These are phyloP conservation scores for Lymantria dispar DNA, from an alignment of 2,888 invertebrate genomes.

Conservation along the genomic window DNA sequence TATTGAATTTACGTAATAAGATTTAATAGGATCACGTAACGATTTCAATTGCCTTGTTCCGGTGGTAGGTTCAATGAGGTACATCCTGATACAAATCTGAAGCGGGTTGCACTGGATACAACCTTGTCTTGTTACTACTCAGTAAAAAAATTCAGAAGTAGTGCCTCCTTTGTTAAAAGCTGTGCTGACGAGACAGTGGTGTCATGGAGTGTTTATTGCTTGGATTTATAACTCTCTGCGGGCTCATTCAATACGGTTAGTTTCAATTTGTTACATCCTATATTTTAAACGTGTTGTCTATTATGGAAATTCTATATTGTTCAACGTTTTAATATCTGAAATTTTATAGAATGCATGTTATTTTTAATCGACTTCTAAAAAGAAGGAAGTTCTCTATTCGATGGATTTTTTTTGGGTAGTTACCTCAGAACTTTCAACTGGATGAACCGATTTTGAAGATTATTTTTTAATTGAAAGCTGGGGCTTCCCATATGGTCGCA, in stretches of 20 bases:
- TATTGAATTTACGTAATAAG: too few species aligned
- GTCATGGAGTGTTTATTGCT: constrained; percentile 23
- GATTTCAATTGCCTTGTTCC: constrained; percentile 47
- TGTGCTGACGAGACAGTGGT: constrained; percentile 15
- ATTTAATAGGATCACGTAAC: constrained; percentile 36
- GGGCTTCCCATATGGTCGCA: too few species aligned
- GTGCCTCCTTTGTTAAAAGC: constrained; percentile 27
- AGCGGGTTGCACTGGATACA: constrained; percentile 32
- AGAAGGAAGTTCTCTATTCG: too few species aligned
- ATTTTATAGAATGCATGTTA: too few species aligned
- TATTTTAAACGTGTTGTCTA: constrained; percentile 4
- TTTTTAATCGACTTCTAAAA: too few species aligned
- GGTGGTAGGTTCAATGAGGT: constrained; percentile 36
- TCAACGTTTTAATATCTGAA: too few species aligned
- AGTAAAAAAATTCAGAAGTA: constrained; percentile 26
- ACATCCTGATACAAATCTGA: constrained; percentile 37
- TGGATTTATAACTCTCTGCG: constrained; percentile 42
- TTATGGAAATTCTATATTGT: neutral
- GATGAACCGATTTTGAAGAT: too few species aligned
- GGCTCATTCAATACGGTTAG: constrained; percentile 55
- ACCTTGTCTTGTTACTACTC: constrained; percentile 15
- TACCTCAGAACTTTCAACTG: too few species aligned
- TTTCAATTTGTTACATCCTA: constrained; percentile 21
- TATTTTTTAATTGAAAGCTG: too few species aligned
- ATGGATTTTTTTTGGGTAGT: too few species aligned